Evolutionary conservation across 2,888 invertebrate genomes (phyloP), one percentile per base, ranked within the genome.

Genomic region (Dysmachus trigonus): DNA sequence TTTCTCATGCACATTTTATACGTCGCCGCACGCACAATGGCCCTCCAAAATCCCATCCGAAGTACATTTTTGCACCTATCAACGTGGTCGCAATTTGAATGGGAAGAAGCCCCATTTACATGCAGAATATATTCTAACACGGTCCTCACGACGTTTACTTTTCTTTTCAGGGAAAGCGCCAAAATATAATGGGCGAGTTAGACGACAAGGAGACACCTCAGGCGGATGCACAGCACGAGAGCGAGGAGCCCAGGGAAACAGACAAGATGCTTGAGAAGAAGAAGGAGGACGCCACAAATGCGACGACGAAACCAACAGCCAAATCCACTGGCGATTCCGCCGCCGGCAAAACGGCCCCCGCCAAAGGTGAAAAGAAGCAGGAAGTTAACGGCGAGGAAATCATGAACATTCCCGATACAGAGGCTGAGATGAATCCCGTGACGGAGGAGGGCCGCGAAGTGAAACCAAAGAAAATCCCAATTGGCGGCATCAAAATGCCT

Each of bases 401-500:
- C 27, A 91, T 91, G n/a, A 90, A 91, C 86, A 91, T 91, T 87
- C 91, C 91, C 85, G 88, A 90, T 72, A 86, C 74, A 41, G 85
- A 88, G 85, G 85, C 72, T 33, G 73, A 86, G 6, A 85, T 74
- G 88, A 89, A 74, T 62, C 74, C 86, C 0, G 87, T 87, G 53
- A 94, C 93, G 6, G 94, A 94, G 89, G 95, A 95, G 89, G 95
- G 95, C 81, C 94, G 95, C 87, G 96, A 96, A 92, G 95, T 95
- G 41, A 95, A 95, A 90, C 96, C 96, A 86, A 96, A 95, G 91
- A 96, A 96, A 91, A 96, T 96, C 89, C 97, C 97, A 4, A 97
- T 96, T 89, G 97, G 96, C 81, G 97, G 96, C n/a, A 96, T 97
- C 88, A 96, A 96, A 92, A 95, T 97, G 94, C 97, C 97, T 4